Percentiles rank a stretch among this genome's conserved stretches.
Conservation (phyloP, 2,797 vertebrate genomes). For the Characodon lateralis region DNA sequence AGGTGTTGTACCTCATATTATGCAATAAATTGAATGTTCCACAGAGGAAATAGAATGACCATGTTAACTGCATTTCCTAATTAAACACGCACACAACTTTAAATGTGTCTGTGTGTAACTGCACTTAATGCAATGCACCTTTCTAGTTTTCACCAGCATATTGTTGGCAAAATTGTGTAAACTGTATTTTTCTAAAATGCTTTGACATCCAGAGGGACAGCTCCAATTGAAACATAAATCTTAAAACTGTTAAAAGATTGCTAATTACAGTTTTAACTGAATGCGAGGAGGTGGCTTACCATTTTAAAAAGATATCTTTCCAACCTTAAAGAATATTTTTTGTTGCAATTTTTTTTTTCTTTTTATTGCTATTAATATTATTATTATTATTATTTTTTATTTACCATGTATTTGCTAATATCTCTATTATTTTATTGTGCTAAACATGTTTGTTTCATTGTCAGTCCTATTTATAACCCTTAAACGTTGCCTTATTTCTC, state of each 20-base stretch:
- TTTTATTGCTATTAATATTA: background rate
- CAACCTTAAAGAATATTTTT: background rate
- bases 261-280: background rate
- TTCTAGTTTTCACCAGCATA: background rate
- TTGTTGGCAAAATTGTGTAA: background rate
- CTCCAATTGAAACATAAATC: background rate
- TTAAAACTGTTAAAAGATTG: background rate
- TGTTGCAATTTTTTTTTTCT: background rate
- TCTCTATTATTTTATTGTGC: background rate
- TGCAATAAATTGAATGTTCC: background rate
- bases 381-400: background rate
- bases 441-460: background rate
- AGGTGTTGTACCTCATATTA: background rate
- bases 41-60: background rate
- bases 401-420: background rate
- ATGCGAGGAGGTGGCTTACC: background rate
- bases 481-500: background rate
- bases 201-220: too few relatives aligned
- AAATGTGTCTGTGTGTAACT: background rate
- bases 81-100: background rate
- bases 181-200: background rate
- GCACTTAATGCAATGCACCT: background rate
- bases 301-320: background rate
- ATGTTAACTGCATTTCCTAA: background rate
- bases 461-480: background rate